phyloP scores from a whole-genome alignment of 2,888 invertebrate species.

The Herminia tarsipennalis region DNA sequence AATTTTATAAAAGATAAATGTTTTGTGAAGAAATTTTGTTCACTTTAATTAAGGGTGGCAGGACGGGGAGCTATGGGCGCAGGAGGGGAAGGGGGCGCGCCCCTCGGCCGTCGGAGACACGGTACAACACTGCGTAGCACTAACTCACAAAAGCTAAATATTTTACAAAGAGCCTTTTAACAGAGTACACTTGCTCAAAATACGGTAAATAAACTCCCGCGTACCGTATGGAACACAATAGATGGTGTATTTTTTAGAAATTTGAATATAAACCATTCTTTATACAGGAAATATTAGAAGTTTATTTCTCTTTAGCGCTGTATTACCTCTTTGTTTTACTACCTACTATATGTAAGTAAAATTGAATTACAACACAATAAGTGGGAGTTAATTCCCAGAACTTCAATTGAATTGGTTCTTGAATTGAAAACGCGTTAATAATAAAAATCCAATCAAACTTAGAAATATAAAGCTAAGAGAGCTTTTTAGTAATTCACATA shows the following conservation, averaged over 20 bases:
- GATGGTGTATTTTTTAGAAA: slow-evolving; percentile 10
- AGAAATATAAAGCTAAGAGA: too few relatives aligned
- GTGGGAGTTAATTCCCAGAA: too few relatives aligned
- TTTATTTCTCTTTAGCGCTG: neutral
- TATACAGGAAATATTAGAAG: neutral
- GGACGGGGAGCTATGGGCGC: too few relatives aligned
- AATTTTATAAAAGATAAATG: slow-evolving; percentile 37
- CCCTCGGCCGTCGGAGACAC: slow-evolving; percentile 8
- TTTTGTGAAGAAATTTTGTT: slow-evolving; percentile 35
- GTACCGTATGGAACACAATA: slow-evolving; percentile 12
- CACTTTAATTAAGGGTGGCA: slow-evolving; percentile 33
- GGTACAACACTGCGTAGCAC: slow-evolving; percentile 11
- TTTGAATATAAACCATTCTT: slow-evolving; percentile 9
- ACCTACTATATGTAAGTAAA: too few relatives aligned
- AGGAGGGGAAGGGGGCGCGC: slow-evolving; percentile 4
- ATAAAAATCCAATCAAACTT: too few relatives aligned
- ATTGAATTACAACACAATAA: too few relatives aligned
- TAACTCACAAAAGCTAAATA: slow-evolving; percentile 39
- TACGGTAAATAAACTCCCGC: slow-evolving; percentile 15
- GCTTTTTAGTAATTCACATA: too few relatives aligned
- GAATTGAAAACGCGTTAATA: too few relatives aligned
- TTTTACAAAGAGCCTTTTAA: slow-evolving; percentile 42
- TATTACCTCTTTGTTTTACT: neutral
- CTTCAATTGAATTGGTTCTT: too few relatives aligned
- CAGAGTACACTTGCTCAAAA: slow-evolving; percentile 25